Evolutionary conservation across 1,140 invertebrate species (phyloP).

Genomic region (Halictus rubicundus): DNA sequence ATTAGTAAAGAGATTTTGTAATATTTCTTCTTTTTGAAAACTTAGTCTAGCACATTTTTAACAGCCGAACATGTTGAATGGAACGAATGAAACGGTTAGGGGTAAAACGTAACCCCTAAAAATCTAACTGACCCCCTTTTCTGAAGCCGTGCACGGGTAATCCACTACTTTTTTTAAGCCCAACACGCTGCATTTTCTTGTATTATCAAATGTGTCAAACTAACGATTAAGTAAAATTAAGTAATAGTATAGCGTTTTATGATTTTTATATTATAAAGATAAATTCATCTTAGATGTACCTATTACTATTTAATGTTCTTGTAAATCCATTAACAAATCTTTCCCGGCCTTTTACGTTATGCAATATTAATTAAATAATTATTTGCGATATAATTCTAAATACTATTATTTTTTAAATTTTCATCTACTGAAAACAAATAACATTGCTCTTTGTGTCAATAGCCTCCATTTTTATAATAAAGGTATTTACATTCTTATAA

Average conservation of each 20-base stretch:
- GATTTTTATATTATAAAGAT: not conserved
- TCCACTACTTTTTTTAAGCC: too few relatives aligned
- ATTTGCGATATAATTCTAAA: too few relatives aligned
- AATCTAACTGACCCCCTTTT: constrained; percentile 72
- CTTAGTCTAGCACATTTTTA: constrained; percentile 65
- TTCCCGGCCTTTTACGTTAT: too few relatives aligned
- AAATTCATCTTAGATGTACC: too few relatives aligned
- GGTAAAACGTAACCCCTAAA: constrained; percentile 66
- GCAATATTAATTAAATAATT: too few relatives aligned
- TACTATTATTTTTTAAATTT: too few relatives aligned
- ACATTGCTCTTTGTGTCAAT: too few relatives aligned
- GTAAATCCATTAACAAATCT: not conserved
- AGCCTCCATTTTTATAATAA: too few relatives aligned
- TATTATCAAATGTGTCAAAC: constrained; percentile 50
- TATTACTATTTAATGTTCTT: not conserved
- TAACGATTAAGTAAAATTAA: constrained; percentile 53
- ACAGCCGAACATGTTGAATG: constrained; percentile 41
- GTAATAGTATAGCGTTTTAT: constrained; percentile 37
- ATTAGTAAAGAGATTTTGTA: too few relatives aligned
- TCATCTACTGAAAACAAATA: too few relatives aligned
- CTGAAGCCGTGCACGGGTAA: not conserved
- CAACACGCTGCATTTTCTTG: constrained; percentile 44
- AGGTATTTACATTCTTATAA: too few relatives aligned
- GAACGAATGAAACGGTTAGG: constrained; percentile 68
- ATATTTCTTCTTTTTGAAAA: constrained; percentile 61